Conservation (phyloP, 92 coral and sea anemone genomes). For the Virgularia gustaviana region DNA sequence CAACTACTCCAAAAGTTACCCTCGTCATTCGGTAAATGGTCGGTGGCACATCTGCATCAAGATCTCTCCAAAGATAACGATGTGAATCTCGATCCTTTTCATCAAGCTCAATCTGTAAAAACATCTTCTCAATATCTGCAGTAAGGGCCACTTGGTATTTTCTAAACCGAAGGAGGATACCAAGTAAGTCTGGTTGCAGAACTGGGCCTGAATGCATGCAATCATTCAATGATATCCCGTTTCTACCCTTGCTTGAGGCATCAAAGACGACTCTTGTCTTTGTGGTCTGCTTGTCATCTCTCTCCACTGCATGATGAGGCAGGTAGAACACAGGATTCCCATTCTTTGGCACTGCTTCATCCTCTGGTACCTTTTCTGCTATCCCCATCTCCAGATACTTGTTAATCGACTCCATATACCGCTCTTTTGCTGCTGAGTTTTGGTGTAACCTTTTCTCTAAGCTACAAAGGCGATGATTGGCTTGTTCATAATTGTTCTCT, state of each 20-base stretch:
- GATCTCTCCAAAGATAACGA: constrained; percentile 39
- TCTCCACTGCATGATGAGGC: constrained; percentile 17
- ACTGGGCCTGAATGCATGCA: neutral
- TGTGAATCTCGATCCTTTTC: constrained; percentile 17
- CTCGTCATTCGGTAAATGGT: constrained; percentile 36
- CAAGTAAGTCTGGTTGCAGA: neutral
- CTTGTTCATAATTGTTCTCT: constrained; percentile 21
- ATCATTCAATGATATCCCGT: neutral
- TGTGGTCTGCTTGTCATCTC: constrained; percentile 37
- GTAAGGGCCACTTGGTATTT: constrained; percentile 16
- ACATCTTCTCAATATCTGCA: constrained; percentile 38
- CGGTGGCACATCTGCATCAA: constrained; percentile 12
- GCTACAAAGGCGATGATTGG: constrained; percentile 7
- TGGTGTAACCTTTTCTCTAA: constrained; percentile 31
- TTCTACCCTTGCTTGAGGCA: neutral
- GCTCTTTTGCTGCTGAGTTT: neutral
- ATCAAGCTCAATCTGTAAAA: constrained; percentile 31
- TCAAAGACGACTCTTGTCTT: constrained; percentile 22
- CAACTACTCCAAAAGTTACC: constrained; percentile 41
- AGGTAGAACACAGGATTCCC: constrained; percentile 35
- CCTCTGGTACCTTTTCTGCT: constrained; percentile 37
- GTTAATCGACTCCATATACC: constrained; percentile 24
- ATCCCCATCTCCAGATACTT: constrained; percentile 30
- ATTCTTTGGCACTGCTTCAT: constrained; percentile 12
- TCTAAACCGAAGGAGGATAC: neutral